Conservation (phyloP, 2,797 vertebrate genomes). For the Pitangus sulphuratus region DNA sequence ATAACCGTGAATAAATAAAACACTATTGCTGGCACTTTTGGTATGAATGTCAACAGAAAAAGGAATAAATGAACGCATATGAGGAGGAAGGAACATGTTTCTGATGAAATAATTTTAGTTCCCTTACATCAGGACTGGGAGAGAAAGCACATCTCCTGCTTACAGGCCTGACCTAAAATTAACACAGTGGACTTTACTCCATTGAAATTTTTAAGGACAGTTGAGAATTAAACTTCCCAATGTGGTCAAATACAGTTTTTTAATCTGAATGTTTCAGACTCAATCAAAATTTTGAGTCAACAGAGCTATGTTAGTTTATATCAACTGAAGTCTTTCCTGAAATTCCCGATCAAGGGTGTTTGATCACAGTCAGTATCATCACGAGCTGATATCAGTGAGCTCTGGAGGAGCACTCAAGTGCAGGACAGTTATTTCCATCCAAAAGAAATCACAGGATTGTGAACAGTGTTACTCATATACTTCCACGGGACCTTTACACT, state of each 20-base stretch:
- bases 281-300: neutral
- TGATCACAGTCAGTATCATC: neutral
- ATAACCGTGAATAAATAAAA: neutral
- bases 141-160: neutral
- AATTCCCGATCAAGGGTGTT: neutral
- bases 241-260: neutral
- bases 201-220: neutral
- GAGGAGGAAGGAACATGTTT: neutral
- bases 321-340: neutral
- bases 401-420: neutral
- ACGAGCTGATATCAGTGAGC: neutral
- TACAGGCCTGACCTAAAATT: neutral
- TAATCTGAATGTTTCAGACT: neutral
- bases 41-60: neutral
- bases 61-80: rapidly evolving
- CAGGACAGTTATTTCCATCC: neutral
- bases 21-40: neutral
- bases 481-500: neutral
- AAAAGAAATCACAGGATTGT: neutral
- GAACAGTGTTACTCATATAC: neutral
- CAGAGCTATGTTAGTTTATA: neutral
- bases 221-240: neutral
- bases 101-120: neutral
- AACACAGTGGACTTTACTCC: neutral
- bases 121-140: neutral